Evolutionary conservation across 2,113 vertebrate genomes (phyloP).

Genomic region (Eidolon helvum): DNA sequence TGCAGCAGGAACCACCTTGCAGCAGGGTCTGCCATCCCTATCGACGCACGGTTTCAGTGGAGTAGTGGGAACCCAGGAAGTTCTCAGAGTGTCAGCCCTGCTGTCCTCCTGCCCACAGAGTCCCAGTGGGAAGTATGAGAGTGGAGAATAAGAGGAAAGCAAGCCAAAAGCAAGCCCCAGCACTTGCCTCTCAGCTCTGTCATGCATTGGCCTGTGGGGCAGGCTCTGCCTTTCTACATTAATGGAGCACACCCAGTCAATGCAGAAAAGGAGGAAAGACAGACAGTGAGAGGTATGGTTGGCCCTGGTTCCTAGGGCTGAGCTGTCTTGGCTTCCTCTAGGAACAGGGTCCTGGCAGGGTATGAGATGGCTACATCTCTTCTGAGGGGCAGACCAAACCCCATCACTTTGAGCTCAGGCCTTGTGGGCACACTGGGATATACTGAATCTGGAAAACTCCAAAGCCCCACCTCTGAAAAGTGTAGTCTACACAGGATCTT

Average conservation of each 20-base stretch:
- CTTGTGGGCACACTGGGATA: not conserved
- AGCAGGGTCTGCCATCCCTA: not conserved
- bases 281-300: not conserved
- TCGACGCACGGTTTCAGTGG: accelerated
- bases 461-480: not conserved
- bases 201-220: not conserved
- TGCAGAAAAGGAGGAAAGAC: not conserved
- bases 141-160: no score
- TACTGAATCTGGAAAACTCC: not conserved
- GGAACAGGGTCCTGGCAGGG: not conserved
- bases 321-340: not conserved
- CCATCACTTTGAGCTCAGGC: not conserved
- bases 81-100: not conserved
- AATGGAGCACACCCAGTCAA: not conserved
- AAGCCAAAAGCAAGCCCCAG: not conserved
- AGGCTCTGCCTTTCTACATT: not conserved
- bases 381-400: no score
- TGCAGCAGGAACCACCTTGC: not conserved
- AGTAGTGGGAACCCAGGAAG: not conserved
- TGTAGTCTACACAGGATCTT: not conserved
- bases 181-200: not conserved
- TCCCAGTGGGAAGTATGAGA: not conserved
- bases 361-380: no score
- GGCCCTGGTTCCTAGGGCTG: not conserved
- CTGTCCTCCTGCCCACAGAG: not conserved